Conservation (phyloP, 2,888 invertebrate species). For the Brachyptera putata region DNA sequence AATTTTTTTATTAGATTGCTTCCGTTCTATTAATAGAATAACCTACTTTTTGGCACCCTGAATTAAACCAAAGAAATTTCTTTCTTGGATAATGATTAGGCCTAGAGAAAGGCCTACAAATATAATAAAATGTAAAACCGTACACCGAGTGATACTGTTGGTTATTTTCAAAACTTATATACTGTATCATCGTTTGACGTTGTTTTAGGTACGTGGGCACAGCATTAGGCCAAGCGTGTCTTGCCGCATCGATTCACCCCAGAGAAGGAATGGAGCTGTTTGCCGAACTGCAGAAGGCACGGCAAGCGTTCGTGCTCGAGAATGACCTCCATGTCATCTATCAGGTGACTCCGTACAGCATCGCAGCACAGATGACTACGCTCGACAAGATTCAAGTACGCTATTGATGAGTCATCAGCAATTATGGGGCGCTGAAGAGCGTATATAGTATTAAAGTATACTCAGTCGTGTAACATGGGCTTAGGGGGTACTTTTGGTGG, state of each 20-base stretch:
- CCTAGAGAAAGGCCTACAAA: too few relatives aligned
- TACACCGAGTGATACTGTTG: background rate
- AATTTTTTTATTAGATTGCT: too few relatives aligned
- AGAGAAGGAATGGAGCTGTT: slow-evolving; percentile 87
- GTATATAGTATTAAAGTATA: too few relatives aligned
- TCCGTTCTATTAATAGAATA: too few relatives aligned
- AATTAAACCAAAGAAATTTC: too few relatives aligned
- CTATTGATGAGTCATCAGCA: too few relatives aligned
- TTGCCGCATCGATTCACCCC: slow-evolving; percentile 91
- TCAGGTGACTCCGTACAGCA: slow-evolving; percentile 84
- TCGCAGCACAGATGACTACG: slow-evolving; percentile 71
- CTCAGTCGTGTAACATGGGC: too few relatives aligned
- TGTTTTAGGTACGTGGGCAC: slow-evolving; percentile 58
- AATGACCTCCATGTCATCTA: slow-evolving; percentile 94
- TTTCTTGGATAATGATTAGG: too few relatives aligned
- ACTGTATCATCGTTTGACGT: background rate
- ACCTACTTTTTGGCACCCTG: too few relatives aligned
- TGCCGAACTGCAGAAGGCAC: slow-evolving; percentile 82
- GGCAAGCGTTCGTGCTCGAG: slow-evolving; percentile 86
- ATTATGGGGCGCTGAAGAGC: too few relatives aligned
- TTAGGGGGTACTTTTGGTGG: too few relatives aligned
- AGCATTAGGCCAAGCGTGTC: slow-evolving; percentile 85
- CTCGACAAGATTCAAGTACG: slow-evolving; percentile 67
- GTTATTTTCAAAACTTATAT: background rate
- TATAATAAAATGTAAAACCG: too few relatives aligned